Base-by-base conservation (phyloP, 1,140 invertebrate species). In the Parapsyche elsis region DNA sequence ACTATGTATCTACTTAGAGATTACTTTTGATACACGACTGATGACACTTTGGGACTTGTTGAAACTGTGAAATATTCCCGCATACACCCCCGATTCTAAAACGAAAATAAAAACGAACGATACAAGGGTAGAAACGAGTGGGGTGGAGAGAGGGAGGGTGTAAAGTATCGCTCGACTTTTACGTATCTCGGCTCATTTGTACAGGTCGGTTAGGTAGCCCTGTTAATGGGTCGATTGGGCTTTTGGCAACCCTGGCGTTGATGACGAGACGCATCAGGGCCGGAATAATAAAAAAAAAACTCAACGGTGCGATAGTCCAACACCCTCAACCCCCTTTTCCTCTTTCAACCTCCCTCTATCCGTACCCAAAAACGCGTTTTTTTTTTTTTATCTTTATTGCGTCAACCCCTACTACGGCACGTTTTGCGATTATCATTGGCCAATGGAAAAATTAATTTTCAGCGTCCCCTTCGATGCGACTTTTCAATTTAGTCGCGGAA, bases 231-330 rank as follows among this genome's bases (percentile, higher is more conserved):
- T n/a, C 24, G 73, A 46, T 75, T 30, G 70, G 38, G 30, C 16
- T 67, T 19, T 16, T 59, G 64, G 64, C 16, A 26, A 26, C 21
- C 24, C 21, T 45, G 23, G 12, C 23, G 71, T 44, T 75, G 75
- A 77, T 77, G 75, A 77, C 75, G 75, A 77, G 57, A 57, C 75
- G 75, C 75, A 77, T 77, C 75, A 77, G 75, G 19, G 59, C 57
- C 75, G 75, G 75, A 77, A 77, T 57, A 77, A 77, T 77, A 77
- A 77, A 77, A 77, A 77, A 77, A 76, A 77, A 23, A 14, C 74
- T 30, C 74, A 38, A 30, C 74, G 14, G 5, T 10, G 21, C 49
- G 75, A 75, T 75, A 75, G n/a, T 75, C 44, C 12, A 24, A 12
- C 10, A 1, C 71, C 30, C 71, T 19, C 64, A 2, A 1, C 53